phyloP scores from a whole-genome alignment of 1,140 invertebrate genomes.

The Platyscapa corneri region DNA sequence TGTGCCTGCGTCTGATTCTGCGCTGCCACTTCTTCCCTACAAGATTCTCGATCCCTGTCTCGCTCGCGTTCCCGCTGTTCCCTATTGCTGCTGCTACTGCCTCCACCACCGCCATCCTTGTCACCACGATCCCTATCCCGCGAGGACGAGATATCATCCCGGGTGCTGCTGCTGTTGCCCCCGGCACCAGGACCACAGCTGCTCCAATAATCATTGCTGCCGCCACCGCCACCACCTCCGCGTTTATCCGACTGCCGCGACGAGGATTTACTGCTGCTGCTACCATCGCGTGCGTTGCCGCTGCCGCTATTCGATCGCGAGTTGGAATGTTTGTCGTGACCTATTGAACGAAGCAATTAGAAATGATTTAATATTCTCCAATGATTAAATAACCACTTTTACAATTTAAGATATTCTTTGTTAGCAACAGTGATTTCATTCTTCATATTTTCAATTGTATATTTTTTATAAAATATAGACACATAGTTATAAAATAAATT shows the following conservation, averaged over 20 bases:
- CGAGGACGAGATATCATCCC: constrained; percentile 29
- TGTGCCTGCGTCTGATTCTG: not conserved
- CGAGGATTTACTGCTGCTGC: constrained; percentile 66
- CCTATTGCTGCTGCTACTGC: constrained; percentile 66
- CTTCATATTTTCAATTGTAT: too few relatives aligned
- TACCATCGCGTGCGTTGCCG: constrained; percentile 71
- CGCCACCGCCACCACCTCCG: constrained; percentile 53
- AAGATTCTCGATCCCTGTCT: constrained; percentile 66
- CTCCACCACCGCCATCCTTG: constrained; percentile 55
- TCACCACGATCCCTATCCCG: constrained; percentile 58
- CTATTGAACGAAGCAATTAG: constrained; percentile 60
- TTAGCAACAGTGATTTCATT: too few relatives aligned
- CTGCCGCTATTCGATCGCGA: constrained; percentile 78
- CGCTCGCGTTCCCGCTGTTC: constrained; percentile 68
- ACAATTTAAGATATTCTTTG: too few relatives aligned
- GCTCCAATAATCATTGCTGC: constrained; percentile 57
- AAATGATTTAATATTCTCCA: not conserved
- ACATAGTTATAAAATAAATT: too few relatives aligned
- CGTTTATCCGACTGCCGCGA: constrained; percentile 73
- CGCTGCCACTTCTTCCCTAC: constrained; percentile 61
- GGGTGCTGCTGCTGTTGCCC: constrained; percentile 57
- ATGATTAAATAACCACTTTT: too few relatives aligned
- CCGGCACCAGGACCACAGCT: constrained; percentile 13
- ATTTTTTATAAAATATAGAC: too few relatives aligned
- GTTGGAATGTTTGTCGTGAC: constrained; percentile 87